Evolutionary conservation across 2,113 vertebrate genomes (phyloP).

Genomic region (Peucedramus taeniatus): DNA sequence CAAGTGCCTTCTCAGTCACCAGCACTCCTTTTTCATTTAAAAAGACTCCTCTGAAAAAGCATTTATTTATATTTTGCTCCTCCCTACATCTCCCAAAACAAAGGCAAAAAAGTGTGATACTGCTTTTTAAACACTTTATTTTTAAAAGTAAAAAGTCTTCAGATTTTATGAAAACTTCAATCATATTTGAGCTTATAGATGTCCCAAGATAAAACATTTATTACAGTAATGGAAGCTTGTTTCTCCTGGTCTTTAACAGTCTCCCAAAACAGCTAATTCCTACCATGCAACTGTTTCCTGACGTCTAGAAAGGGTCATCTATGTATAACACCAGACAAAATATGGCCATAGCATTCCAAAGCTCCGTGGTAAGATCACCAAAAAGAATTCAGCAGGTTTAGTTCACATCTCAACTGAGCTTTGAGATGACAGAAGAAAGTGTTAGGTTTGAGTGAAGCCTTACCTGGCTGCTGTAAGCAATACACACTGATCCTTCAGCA

Average conservation of each 20-base stretch:
- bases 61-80: neutral
- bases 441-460: neutral
- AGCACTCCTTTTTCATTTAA: neutral
- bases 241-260: neutral
- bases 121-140: neutral
- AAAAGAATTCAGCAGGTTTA: neutral
- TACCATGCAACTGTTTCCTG: neutral
- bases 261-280: neutral
- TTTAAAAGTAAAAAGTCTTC: neutral
- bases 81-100: neutral
- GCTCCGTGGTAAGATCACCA: neutral
- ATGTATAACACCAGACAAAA: conserved; percentile 33
- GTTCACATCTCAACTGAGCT: neutral
- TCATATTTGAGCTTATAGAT: neutral
- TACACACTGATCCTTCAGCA: neutral
- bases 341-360: neutral
- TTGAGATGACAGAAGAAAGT: neutral
- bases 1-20: neutral
- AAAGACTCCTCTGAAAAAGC: neutral
- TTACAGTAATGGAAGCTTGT: neutral
- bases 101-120: neutral
- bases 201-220: neutral
- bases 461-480: neutral
- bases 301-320: conserved; percentile 16
- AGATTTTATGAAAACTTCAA: neutral